phyloP scores from a whole-genome alignment of 2,888 invertebrate genomes.

The Perdita meconis region DNA sequence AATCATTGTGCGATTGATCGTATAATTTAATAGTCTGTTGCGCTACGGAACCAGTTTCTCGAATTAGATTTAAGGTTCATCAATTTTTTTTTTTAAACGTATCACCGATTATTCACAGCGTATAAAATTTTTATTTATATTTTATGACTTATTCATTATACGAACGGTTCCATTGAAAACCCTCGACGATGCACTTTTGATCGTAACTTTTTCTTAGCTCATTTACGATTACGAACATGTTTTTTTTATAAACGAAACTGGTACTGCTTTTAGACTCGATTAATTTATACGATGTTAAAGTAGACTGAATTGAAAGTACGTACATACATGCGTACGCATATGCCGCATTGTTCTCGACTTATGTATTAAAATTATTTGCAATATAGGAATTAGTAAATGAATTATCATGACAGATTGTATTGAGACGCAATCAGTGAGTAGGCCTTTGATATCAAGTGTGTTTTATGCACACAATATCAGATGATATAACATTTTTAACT shows the following conservation, averaged over 20 bases:
- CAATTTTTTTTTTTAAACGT: conserved; percentile 4
- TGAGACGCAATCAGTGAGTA: conserved; percentile 57
- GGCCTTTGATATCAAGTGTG: conserved; percentile 57
- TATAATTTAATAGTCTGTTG: conserved; percentile 53
- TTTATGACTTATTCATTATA: conserved; percentile 6
- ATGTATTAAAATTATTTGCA: conserved; percentile 56
- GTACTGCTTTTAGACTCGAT: conserved; percentile 48
- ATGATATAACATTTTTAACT: conserved; percentile 68
- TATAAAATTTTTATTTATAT: not conserved
- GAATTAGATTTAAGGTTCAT: conserved; percentile 31
- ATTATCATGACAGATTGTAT: conserved; percentile 40
- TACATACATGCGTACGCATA: conserved; percentile 30
- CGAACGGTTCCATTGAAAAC: not conserved
- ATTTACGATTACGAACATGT: conserved; percentile 5
- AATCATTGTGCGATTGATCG: conserved; percentile 61
- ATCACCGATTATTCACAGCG: conserved; percentile 4
- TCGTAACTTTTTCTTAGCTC: not conserved
- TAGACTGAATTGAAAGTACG: conserved; percentile 58
- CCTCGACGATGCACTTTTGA: conserved; percentile 13
- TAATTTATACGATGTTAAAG: conserved; percentile 51
- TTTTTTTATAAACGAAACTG: conserved; percentile 35
- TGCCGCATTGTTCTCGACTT: conserved; percentile 44
- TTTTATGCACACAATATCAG: conserved; percentile 56
- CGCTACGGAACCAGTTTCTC: conserved; percentile 57
- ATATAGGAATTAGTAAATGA: conserved; percentile 53